These are phyloP conservation scores for Cephus nigrinus DNA, from an alignment of 2,888 invertebrate genomes.

Conservation along the genomic window DNA sequence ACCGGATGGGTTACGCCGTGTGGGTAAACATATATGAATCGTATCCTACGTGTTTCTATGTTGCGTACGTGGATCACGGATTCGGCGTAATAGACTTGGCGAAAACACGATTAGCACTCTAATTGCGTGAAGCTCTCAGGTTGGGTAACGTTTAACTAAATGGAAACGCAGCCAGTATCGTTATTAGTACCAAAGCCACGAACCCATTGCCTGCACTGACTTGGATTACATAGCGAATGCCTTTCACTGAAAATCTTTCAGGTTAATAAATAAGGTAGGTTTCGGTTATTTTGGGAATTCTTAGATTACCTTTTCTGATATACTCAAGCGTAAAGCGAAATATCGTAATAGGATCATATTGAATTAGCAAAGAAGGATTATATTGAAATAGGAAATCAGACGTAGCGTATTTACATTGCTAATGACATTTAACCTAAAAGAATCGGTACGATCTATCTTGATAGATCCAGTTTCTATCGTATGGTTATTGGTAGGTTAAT, in stretches of 20 bases:
- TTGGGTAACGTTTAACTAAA: constrained; percentile 12
- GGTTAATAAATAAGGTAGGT: not conserved
- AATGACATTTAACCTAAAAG: not conserved
- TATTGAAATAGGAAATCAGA: not conserved
- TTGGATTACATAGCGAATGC: constrained; percentile 9
- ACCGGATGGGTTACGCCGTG: not conserved
- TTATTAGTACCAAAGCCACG: not conserved
- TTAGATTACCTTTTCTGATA: not conserved
- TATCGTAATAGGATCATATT: not conserved
- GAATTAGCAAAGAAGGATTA: too few species aligned
- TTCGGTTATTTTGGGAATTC: not conserved
- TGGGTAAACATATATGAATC: not conserved
- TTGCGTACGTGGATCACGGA: constrained; percentile 4
- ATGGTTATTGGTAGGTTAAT: not conserved
- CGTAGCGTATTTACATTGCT: not conserved
- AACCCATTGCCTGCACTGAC: not conserved
- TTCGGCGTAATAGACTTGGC: constrained; percentile 4
- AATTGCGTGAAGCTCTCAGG: constrained; percentile 9
- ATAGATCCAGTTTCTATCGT: not conserved
- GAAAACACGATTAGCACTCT: constrained; percentile 16
- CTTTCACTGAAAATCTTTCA: constrained; percentile 24
- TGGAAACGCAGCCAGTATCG: not conserved
- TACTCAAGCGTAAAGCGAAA: not conserved
- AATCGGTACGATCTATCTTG: not conserved
- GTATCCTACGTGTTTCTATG: not conserved